Percentiles rank a stretch among this genome's conserved stretches.
These are phyloP conservation scores for Stramonita haemastoma DNA, from an alignment of 2,888 invertebrate genomes.

Conservation along the genomic window DNA sequence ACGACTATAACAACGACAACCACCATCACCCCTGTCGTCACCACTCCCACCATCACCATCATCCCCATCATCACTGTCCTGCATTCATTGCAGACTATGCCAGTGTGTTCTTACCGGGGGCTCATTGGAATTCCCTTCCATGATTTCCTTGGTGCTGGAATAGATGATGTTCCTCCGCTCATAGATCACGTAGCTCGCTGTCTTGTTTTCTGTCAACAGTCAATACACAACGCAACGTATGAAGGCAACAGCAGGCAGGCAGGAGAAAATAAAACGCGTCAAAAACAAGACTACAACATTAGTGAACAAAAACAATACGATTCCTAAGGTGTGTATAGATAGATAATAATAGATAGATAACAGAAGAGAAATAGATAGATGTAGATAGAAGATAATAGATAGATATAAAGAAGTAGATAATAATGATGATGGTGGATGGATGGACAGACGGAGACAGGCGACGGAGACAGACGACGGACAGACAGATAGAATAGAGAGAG, in stretches of 20 bases:
- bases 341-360: background rate
- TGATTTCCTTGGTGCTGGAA: slow-evolving; percentile 49
- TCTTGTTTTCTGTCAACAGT: slow-evolving; percentile 37
- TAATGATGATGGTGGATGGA: too few relatives aligned
- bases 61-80: background rate
- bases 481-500: too few relatives aligned
- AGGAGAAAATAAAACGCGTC: background rate
- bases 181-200: slow-evolving; percentile 45
- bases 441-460: too few relatives aligned
- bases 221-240: background rate
- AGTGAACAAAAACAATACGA: background rate
- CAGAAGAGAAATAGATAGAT: background rate
- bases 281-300: too few relatives aligned
- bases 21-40: background rate
- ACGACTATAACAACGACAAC: slow-evolving; percentile 15
- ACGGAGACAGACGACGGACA: too few relatives aligned
- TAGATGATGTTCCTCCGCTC: slow-evolving; percentile 47
- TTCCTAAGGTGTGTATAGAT: background rate
- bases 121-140: slow-evolving; percentile 44
- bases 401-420: too few relatives aligned
- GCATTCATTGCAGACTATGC: too few relatives aligned
- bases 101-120: slow-evolving; percentile 39
- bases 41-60: background rate
- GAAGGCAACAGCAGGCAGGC: background rate
- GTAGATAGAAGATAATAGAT: too few relatives aligned